Evolutionary conservation across 2,113 vertebrate species (phyloP).

Genomic region (Otus sunia): DNA sequence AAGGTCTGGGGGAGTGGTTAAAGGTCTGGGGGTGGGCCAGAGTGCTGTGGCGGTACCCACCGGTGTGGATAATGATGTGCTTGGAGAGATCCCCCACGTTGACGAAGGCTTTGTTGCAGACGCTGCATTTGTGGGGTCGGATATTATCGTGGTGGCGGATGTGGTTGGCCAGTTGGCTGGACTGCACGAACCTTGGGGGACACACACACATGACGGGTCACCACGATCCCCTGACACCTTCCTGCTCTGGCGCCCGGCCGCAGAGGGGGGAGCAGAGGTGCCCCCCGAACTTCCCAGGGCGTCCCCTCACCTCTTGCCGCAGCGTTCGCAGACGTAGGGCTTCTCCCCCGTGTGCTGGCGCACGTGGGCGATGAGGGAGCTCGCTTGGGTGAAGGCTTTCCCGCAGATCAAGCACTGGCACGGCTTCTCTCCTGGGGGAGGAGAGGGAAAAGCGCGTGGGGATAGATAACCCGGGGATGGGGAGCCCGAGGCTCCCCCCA

Average conservation of each 20-base stretch:
- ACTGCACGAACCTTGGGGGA: slow-evolving; percentile 88
- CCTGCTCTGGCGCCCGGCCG: background rate
- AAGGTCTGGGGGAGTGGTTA: rapidly evolving
- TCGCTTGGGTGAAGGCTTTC: slow-evolving; percentile 97
- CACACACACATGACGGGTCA: rapidly evolving
- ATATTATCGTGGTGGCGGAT: slow-evolving; percentile 98
- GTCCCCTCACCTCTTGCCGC: slow-evolving; percentile 89
- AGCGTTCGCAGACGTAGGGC: slow-evolving; percentile 96
- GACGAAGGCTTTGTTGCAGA: slow-evolving; percentile 96
- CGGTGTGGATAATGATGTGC: slow-evolving; percentile 98
- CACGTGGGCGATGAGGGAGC: slow-evolving; percentile 95
- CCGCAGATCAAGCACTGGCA: slow-evolving; percentile 93
- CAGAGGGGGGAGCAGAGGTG: rapidly evolving
- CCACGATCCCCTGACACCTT: rapidly evolving
- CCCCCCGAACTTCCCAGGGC: rapidly evolving
- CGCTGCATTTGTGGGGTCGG: slow-evolving; percentile 93
- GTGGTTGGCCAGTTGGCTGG: slow-evolving; percentile 97
- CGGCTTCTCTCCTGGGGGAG: slow-evolving; percentile 89
- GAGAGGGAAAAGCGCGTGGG: background rate
- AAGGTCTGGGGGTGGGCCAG: background rate
- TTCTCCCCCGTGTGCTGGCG: slow-evolving; percentile 98
- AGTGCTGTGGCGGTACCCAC: slow-evolving; percentile 54
- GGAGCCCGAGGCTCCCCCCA: rapidly evolving
- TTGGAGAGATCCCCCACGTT: slow-evolving; percentile 97
- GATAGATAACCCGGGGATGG: rapidly evolving